Conservation (phyloP, 2,797 vertebrate species). For the Lepus oiostolus region DNA sequence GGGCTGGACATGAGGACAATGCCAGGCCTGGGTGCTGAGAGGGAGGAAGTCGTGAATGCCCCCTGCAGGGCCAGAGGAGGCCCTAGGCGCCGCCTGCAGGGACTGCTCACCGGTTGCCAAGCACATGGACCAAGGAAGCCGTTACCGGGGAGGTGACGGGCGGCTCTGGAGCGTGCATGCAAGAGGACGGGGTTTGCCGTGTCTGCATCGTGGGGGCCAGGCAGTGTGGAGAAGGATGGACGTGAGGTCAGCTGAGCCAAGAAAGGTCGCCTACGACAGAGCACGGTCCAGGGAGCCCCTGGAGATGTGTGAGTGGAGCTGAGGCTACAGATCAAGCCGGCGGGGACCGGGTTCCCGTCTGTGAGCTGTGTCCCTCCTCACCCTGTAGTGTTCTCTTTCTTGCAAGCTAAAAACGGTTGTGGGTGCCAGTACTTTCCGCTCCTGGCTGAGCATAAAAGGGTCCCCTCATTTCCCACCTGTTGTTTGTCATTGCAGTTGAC, state of each 20-base stretch:
- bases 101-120: background rate
- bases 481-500: background rate
- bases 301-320: background rate
- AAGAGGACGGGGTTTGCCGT: background rate
- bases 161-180: background rate
- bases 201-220: background rate
- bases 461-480: background rate
- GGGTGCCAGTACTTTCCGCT: background rate
- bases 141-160: background rate
- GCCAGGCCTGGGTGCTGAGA: too few species aligned
- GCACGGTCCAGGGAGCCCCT: background rate
- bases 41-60: too few species aligned
- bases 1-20: too few species aligned
- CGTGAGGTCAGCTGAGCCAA: background rate
- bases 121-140: background rate
- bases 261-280: accelerated
- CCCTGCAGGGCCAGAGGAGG: background rate
- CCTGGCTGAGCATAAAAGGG: background rate
- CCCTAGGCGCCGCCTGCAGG: accelerated
- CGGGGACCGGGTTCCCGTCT: background rate
- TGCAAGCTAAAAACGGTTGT: background rate
- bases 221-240: background rate
- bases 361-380: background rate
- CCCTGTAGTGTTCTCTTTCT: background rate
- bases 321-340: background rate